These are phyloP conservation scores for Cheilinus undulatus DNA, from an alignment of 2,113 vertebrate genomes.

Conservation along the genomic window DNA sequence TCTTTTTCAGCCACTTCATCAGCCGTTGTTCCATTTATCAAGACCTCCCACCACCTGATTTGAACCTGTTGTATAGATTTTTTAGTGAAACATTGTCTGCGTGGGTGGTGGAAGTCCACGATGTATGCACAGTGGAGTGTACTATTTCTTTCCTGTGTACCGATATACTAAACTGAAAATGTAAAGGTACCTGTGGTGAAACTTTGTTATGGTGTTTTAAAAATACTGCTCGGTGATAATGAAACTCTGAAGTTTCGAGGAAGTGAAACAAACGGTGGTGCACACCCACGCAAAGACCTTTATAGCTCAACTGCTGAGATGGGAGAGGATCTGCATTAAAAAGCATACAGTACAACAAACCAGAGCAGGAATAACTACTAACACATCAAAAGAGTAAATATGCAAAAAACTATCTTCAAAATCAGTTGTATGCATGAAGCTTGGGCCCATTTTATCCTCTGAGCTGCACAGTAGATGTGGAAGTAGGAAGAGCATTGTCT, in stretches of 20 bases:
- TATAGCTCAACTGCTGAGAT: too few species aligned
- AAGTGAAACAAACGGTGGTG: slow-evolving; percentile 58
- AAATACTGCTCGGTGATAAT: background rate
- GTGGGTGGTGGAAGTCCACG: background rate
- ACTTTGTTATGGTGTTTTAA: background rate
- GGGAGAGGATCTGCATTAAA: too few species aligned
- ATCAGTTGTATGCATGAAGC: too few species aligned
- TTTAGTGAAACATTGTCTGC: background rate
- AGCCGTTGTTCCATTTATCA: slow-evolving; percentile 18
- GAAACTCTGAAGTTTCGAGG: slow-evolving; percentile 27
- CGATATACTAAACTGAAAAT: background rate
- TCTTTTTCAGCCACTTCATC: slow-evolving; percentile 1
- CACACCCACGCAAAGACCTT: background rate
- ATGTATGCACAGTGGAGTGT: too few species aligned
- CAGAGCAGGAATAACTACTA: too few species aligned
- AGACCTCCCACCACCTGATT: slow-evolving; percentile 49
- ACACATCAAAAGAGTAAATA: too few species aligned
- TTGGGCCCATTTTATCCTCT: too few species aligned
- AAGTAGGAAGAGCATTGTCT: too few species aligned
- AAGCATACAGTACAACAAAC: too few species aligned
- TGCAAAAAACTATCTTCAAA: too few species aligned
- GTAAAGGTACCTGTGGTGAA: slow-evolving; percentile 9
- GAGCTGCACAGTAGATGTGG: too few species aligned
- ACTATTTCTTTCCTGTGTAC: background rate
- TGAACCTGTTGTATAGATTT: slow-evolving; percentile 2